Evolutionary conservation across 2,888 invertebrate species (phyloP), one percentile per base, ranked within the genome.

Genomic region (Mesoligia furuncula): DNA sequence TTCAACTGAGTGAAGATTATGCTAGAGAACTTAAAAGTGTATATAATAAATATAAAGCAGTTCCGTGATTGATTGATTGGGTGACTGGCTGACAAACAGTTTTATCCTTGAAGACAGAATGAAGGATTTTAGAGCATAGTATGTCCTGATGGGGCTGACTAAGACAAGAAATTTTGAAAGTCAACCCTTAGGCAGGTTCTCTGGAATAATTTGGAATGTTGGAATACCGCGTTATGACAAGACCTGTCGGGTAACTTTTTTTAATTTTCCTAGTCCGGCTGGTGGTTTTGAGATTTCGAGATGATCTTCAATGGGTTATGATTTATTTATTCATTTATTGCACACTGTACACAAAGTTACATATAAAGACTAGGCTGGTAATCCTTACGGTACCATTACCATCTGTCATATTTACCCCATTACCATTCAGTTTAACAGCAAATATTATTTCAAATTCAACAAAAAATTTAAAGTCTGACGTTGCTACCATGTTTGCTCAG

Each of bases 401-500:
- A 59, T 66, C 45, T 11, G 24, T 45, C 5, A 67, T 54, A n/a
- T 31, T 31, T 6, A n/a, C 48, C 13, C 79, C n/a, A 61, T 66
- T 61, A 36, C 13, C 13, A 45, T 70, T 83, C 13, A 31, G 59
- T 70, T 59, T 24, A 45, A 66, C 20, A 27, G 70, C 39, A 62
- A 80, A 84, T 79, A 79, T 79, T 79, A 39, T 61, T n/a, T 57
- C 6, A 31, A 61, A 57, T 54, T 36, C 57, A 79, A 81, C 57
- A 84, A 67, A 62, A 71, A 77, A 27, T 3, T 0, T 27, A 31
- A 31, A 51, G 67, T 62, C 39, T 48, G 80, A 67, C 57, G 39
- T 79, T 65, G 57, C 54, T n/a, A 24, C 61, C 24, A 45, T 75
- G 67, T 81, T 84, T 81, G 80, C 66, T 81, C n/a, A n/a, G n/a